A percentile compares a stretch with the other conserved stretches of the same genome.
phyloP scores from a whole-genome alignment of 2,797 vertebrate genomes.

The Nyctibius grandis region DNA sequence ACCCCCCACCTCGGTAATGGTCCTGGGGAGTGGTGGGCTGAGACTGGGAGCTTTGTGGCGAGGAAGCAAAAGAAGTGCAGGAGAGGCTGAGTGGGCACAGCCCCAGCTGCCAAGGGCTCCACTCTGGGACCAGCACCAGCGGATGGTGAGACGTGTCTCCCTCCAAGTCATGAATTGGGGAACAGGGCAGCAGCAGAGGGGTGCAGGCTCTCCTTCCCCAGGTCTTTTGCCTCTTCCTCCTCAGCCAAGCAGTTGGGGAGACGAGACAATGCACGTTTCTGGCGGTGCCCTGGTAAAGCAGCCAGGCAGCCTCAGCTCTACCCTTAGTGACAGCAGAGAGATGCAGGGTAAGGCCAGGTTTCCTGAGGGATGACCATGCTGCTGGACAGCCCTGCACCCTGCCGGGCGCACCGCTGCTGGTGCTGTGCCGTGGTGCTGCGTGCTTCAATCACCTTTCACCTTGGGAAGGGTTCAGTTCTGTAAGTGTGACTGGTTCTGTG shows the following conservation, averaged over 20 bases:
- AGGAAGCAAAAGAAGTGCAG: background rate
- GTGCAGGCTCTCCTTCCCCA: background rate
- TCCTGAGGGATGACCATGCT: background rate
- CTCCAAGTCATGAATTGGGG: background rate
- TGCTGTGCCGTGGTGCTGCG: rapidly evolving
- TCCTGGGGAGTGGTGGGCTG: background rate
- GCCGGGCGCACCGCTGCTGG: rapidly evolving
- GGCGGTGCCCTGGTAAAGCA: background rate
- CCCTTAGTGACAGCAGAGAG: background rate
- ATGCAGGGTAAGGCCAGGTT: rapidly evolving
- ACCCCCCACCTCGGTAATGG: rapidly evolving
- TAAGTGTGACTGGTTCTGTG: background rate
- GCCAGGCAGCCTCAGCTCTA: background rate
- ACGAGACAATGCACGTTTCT: background rate
- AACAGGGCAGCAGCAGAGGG: background rate
- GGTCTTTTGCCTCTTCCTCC: background rate
- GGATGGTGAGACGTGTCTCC: rapidly evolving
- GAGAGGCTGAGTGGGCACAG: background rate
- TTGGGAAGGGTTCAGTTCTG: background rate
- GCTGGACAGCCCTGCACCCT: no score
- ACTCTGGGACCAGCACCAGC: background rate
- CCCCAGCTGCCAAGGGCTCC: background rate
- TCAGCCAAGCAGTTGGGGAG: background rate
- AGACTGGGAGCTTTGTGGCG: background rate
- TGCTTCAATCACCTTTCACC: background rate